A percentile compares a stretch with the other conserved stretches of the same genome.
Conservation (phyloP, 2,888 invertebrate genomes). For the Cosmia pyralina region DNA sequence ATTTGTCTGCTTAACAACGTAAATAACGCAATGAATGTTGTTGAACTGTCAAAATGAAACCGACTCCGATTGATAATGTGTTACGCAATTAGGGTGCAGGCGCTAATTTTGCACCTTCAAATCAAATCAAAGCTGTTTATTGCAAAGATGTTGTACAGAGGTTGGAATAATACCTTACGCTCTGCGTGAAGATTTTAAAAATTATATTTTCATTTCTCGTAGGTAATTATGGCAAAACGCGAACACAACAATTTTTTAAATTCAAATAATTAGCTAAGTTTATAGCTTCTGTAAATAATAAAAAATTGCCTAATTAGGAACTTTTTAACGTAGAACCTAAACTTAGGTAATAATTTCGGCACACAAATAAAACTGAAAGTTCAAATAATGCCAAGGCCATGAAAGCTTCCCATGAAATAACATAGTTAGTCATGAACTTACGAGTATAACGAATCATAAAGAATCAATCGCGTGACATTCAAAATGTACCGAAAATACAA, state of each 20-base stretch:
- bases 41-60: too few relatives aligned
- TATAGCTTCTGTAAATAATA: slow-evolving; percentile 5
- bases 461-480: slow-evolving; percentile 43
- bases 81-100: too few relatives aligned
- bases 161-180: too few relatives aligned
- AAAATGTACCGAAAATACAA: slow-evolving; percentile 11
- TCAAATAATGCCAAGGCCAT: slow-evolving; percentile 46
- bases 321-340: slow-evolving; percentile 9
- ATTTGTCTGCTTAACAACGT: too few relatives aligned
- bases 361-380: slow-evolving; percentile 31
- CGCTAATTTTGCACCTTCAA: not conserved
- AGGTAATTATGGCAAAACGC: not conserved
- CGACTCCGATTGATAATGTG: too few relatives aligned
- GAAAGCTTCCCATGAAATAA: slow-evolving; percentile 37
- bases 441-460: slow-evolving; percentile 18
- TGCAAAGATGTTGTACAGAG: too few relatives aligned
- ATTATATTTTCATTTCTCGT: not conserved
- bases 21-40: too few relatives aligned
- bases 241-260: not conserved
- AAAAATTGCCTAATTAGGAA: slow-evolving; percentile 21
- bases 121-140: too few relatives aligned
- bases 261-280: not conserved
- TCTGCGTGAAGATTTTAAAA: not conserved
- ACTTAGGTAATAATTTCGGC: slow-evolving; percentile 32
- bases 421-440: slow-evolving; percentile 36